Evolutionary conservation across 2,113 vertebrate genomes (phyloP).

Genomic region (Stercorarius parasiticus): DNA sequence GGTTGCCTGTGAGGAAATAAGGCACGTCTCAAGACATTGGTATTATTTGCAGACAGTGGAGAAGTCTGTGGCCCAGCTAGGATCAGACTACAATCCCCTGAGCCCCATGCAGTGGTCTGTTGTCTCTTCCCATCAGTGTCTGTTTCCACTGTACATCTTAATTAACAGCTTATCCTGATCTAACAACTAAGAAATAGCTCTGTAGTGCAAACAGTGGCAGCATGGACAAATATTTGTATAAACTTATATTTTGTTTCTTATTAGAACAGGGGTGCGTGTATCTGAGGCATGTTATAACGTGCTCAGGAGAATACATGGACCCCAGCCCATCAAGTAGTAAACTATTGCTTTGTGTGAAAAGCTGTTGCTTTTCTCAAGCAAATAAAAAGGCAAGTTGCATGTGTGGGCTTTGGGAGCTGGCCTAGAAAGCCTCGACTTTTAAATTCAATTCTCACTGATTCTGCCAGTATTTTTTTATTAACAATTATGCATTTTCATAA

Average conservation of each 20-base stretch:
- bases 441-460: background rate
- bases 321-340: background rate
- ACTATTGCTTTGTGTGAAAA: background rate
- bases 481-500: background rate
- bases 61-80: background rate
- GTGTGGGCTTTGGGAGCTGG: background rate
- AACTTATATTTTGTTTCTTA: background rate
- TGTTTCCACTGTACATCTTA: background rate
- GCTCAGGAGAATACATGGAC: background rate
- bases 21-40: background rate
- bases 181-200: background rate
- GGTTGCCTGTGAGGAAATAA: background rate
- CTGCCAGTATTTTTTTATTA: background rate
- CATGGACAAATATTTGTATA: background rate
- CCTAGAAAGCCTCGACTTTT: background rate
- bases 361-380: background rate
- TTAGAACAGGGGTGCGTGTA: background rate
- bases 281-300: background rate
- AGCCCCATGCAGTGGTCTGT: background rate
- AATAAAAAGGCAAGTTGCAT: background rate
- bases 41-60: background rate
- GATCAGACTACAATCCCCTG: background rate
- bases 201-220: background rate
- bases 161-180: background rate
- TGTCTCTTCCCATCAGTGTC: background rate